Conservation (phyloP, 2,113 vertebrate species). For the Cryptotis parvus region DNA sequence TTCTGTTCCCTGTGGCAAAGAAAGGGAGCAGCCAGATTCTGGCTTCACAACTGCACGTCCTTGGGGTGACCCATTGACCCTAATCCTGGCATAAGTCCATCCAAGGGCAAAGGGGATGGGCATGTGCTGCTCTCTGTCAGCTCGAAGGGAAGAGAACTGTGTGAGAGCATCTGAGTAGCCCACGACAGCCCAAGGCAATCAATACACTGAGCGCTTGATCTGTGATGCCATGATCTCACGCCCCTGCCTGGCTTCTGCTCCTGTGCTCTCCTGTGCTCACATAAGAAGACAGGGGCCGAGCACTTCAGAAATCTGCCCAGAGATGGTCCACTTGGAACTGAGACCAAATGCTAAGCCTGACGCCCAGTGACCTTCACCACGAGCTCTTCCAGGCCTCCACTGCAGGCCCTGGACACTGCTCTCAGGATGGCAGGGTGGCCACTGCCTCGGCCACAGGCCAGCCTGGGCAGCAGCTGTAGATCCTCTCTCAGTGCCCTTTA, state of each 20-base stretch:
- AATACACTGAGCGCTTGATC: not conserved
- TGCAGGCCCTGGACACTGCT: not conserved
- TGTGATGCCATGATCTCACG: too few relatives aligned
- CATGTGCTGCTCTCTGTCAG: too few relatives aligned
- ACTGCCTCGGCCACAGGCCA: fast-evolving
- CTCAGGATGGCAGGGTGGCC: fast-evolving
- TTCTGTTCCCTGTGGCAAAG: not conserved
- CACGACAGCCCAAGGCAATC: too few relatives aligned
- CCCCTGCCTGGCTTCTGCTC: too few relatives aligned
- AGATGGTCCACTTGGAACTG: not conserved
- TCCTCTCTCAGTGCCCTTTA: not conserved
- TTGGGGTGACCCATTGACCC: not conserved
- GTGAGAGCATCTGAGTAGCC: too few relatives aligned
- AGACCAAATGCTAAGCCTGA: too few relatives aligned
- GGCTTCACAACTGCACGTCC: not conserved
- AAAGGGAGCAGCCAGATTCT: not conserved
- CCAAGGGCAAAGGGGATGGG: too few relatives aligned
- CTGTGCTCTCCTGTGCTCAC: not conserved
- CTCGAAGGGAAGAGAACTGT: too few relatives aligned
- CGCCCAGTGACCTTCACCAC: too few relatives aligned
- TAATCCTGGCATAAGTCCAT: not conserved
- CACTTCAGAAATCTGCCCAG: not conserved
- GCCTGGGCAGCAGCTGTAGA: not conserved
- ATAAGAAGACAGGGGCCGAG: not conserved
- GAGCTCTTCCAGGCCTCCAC: too few relatives aligned